phyloP scores from a whole-genome alignment of 2,797 vertebrate genomes.

The Leptodactylus fallax region DNA sequence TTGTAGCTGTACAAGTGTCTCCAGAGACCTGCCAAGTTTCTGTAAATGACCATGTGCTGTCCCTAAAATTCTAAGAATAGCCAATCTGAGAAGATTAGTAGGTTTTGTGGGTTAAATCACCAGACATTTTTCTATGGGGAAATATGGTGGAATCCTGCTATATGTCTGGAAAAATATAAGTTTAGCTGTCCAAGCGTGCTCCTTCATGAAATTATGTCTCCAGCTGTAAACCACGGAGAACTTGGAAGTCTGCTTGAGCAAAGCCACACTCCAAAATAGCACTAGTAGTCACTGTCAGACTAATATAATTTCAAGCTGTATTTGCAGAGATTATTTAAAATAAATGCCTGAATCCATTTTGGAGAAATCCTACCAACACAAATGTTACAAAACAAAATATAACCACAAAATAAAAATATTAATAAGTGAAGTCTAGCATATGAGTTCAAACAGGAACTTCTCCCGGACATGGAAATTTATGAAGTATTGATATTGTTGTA shows the following conservation, averaged over 20 bases:
- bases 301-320: conserved; percentile 61
- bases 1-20: conserved; percentile 59
- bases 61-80: conserved; percentile 63
- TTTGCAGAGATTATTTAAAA: conserved; percentile 58
- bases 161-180: conserved; percentile 64
- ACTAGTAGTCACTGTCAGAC: conserved; percentile 55
- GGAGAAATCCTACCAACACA: conserved; percentile 30
- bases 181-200: conserved; percentile 58
- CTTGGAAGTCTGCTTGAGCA: conserved; percentile 56
- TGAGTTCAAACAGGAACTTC: conserved; percentile 23
- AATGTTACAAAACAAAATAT: conserved; percentile 40
- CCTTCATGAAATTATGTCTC: conserved; percentile 63
- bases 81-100: conserved; percentile 61
- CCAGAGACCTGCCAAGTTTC: conserved; percentile 55
- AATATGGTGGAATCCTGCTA: conserved; percentile 58
- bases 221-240: conserved; percentile 59
- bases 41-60: conserved; percentile 61
- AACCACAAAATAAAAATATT: conserved; percentile 19
- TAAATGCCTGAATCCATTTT: conserved; percentile 32
- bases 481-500: conserved; percentile 2
- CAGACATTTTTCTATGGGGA: conserved; percentile 55
- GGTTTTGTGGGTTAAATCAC: conserved; percentile 60
- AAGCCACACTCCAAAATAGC: conserved; percentile 63
- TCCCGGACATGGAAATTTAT: conserved; percentile 26
- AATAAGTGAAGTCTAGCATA: background rate